Conservation (phyloP, 2,888 invertebrate genomes). For the Zootermopsis nevadensis region DNA sequence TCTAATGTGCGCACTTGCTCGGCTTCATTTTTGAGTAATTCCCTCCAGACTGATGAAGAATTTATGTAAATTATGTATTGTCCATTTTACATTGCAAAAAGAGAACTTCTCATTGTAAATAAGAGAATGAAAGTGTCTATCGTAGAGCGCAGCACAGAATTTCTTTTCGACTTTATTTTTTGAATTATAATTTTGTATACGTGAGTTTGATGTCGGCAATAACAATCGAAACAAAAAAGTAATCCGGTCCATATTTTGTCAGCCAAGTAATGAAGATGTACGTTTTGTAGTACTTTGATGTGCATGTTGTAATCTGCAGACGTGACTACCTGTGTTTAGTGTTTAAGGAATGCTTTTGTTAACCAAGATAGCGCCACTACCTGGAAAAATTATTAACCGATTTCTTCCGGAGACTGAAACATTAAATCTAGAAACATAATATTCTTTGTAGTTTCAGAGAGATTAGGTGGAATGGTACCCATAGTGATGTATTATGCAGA, state of each 20-base stretch:
- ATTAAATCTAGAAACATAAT: slow-evolving; percentile 24
- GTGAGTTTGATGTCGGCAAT: slow-evolving; percentile 54
- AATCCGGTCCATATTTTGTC: slow-evolving; percentile 54
- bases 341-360: slow-evolving; percentile 31
- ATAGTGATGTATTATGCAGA: slow-evolving; percentile 28
- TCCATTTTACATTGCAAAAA: slow-evolving; percentile 49
- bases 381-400: not conserved
- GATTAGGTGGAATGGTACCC: slow-evolving; percentile 32
- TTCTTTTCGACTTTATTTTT: slow-evolving; percentile 41
- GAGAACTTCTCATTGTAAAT: slow-evolving; percentile 47
- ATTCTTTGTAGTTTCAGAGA: slow-evolving; percentile 14
- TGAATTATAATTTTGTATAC: slow-evolving; percentile 46
- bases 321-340: slow-evolving; percentile 19
- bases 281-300: slow-evolving; percentile 31
- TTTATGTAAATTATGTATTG: slow-evolving; percentile 47
- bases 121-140: slow-evolving; percentile 45
- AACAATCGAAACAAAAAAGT: slow-evolving; percentile 49
- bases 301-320: slow-evolving; percentile 28
- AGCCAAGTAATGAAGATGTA: slow-evolving; percentile 38
- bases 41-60: slow-evolving; percentile 52
- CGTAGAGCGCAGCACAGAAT: slow-evolving; percentile 37
- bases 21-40: slow-evolving; percentile 50
- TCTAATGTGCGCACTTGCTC: slow-evolving; percentile 39
- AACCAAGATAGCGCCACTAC: slow-evolving; percentile 13
- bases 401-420: slow-evolving; percentile 23